These are phyloP conservation scores for Cherax quadricarinatus DNA, from an alignment of 1,140 invertebrate genomes.

Conservation along the genomic window DNA sequence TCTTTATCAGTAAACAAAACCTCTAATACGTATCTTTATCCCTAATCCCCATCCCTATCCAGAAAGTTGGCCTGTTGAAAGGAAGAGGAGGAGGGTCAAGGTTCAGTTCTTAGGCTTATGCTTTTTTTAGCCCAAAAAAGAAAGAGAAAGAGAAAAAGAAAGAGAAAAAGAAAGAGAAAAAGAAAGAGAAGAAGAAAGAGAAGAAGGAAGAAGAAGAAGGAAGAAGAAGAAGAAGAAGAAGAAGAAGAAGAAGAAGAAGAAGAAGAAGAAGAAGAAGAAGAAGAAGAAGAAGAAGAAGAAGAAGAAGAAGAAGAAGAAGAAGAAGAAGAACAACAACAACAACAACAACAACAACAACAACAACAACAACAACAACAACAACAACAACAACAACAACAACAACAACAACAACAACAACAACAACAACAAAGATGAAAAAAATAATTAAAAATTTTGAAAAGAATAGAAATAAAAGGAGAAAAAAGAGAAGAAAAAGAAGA, in stretches of 20 bases:
- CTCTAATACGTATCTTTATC: too few species aligned
- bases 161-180: not conserved
- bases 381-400: not conserved
- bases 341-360: not conserved
- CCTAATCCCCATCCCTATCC: too few species aligned
- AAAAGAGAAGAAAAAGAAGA: not conserved
- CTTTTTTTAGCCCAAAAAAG: not conserved
- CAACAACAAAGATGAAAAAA: not conserved
- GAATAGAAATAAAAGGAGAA: not conserved
- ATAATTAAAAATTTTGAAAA: not conserved
- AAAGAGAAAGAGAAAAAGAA: not conserved
- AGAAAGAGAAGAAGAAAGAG: not conserved
- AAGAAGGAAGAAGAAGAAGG: not conserved
- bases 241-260: not conserved
- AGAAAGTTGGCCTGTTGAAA: too few species aligned
- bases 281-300: not conserved
- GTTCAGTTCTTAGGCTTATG: too few species aligned
- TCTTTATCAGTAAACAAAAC: too few species aligned
- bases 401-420: not conserved
- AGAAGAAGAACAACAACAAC: not conserved
- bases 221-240: not conserved
- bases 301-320: not conserved
- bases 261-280: not conserved
- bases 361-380: not conserved
- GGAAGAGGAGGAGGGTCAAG: too few species aligned